Conservation (phyloP, 30 jellyfish, hydroid and myxozoan species). For the Clytia hemisphaerica region DNA sequence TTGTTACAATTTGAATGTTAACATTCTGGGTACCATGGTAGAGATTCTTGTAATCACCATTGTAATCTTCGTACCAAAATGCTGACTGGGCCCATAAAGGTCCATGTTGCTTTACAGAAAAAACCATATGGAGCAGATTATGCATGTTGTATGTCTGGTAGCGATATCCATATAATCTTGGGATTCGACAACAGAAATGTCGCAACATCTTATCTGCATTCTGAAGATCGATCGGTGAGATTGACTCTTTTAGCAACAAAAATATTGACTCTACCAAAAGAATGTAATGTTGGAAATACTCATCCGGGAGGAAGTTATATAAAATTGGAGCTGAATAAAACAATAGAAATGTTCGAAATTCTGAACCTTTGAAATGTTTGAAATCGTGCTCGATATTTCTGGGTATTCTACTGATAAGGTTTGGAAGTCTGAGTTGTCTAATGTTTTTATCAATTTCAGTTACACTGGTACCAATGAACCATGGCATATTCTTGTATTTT, state of each 20-base stretch:
- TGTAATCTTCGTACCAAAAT: constrained; percentile 8
- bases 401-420: neutral
- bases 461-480: neutral
- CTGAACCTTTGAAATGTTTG: neutral
- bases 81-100: constrained; percentile 10
- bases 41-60: neutral
- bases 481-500: neutral
- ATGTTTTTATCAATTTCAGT: neutral
- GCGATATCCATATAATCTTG: neutral
- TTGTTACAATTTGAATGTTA: neutral
- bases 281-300: neutral
- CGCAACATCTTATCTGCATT: neutral
- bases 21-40: constrained; percentile 10
- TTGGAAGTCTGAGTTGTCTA: neutral
- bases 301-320: neutral
- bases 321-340: constrained; percentile 2
- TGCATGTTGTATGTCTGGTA: constrained; percentile 1
- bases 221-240: neutral
- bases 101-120: neutral
- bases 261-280: neutral
- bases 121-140: neutral
- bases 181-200: neutral
- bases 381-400: constrained; percentile 1
- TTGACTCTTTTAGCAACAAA: neutral
- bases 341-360: neutral